Evolutionary conservation across 2,797 vertebrate species (phyloP).

Genomic region (Myotis planiceps): DNA sequence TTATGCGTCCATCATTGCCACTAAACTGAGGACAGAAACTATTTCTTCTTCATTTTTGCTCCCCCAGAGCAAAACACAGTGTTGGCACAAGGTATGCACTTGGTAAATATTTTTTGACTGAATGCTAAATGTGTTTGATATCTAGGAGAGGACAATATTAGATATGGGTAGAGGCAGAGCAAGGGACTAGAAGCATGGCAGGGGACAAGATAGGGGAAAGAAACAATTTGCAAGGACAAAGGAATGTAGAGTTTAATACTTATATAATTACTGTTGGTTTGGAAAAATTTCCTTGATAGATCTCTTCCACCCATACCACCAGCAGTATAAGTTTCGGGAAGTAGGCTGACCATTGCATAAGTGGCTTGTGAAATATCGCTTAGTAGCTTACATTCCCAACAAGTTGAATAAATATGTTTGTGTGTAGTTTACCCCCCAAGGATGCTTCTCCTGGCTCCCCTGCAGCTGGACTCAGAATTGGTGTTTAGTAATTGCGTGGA

Average conservation of each 20-base stretch:
- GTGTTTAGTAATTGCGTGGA: conserved; percentile 59
- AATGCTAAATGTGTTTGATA: not conserved
- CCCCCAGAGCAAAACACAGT: not conserved
- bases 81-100: not conserved
- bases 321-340: conserved; percentile 77
- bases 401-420: conserved; percentile 76
- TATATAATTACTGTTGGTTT: conserved; percentile 61
- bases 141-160: not conserved
- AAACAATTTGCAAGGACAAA: conserved; percentile 50
- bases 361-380: conserved; percentile 80
- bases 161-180: not conserved
- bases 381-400: conserved; percentile 63
- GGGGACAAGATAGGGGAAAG: not conserved
- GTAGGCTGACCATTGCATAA: conserved; percentile 73
- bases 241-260: conserved; percentile 45
- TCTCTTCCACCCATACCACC: conserved; percentile 27
- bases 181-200: not conserved
- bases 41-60: not conserved
- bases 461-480: conserved; percentile 41
- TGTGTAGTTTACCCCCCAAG: conserved; percentile 54
- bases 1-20: not conserved
- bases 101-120: not conserved
- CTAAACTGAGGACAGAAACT: not conserved
- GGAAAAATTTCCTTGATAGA: conserved; percentile 71
- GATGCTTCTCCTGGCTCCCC: conserved; percentile 46